Evolutionary conservation across 2,888 invertebrate genomes (phyloP).

Genomic region (Melanotus villosus): DNA sequence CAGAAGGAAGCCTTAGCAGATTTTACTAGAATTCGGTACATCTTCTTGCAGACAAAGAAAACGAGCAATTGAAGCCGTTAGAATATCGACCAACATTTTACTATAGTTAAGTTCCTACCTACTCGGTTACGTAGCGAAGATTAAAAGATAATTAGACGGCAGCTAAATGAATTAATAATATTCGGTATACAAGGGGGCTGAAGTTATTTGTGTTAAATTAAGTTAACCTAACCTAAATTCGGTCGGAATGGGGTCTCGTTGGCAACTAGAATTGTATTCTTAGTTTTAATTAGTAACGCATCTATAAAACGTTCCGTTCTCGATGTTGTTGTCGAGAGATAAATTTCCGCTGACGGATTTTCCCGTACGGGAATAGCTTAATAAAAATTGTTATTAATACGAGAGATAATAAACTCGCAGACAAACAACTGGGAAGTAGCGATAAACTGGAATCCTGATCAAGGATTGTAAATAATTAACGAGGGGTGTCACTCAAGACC

Average conservation of each 20-base stretch:
- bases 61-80: slow-evolving; percentile 37
- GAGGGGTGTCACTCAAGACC: slow-evolving; percentile 38
- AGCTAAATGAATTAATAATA: slow-evolving; percentile 6
- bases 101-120: slow-evolving; percentile 6
- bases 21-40: slow-evolving; percentile 41
- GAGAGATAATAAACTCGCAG: too few relatives aligned
- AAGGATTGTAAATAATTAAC: slow-evolving; percentile 40
- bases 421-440: slow-evolving; percentile 27
- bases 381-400: too few relatives aligned
- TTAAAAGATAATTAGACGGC: slow-evolving; percentile 19
- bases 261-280: too few relatives aligned
- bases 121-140: slow-evolving; percentile 1
- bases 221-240: too few relatives aligned
- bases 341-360: too few relatives aligned
- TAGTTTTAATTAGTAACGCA: too few relatives aligned
- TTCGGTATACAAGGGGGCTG: background rate
- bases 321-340: too few relatives aligned
- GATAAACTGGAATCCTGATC: slow-evolving; percentile 33
- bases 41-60: slow-evolving; percentile 40
- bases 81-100: slow-evolving; percentile 30
- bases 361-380: too few relatives aligned
- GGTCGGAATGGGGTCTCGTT: too few relatives aligned
- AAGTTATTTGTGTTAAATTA: background rate
- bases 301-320: too few relatives aligned
- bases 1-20: slow-evolving; percentile 44